These are phyloP conservation scores for Ibidorhyncha struthersii DNA, from an alignment of 2,113 vertebrate genomes.

Conservation along the genomic window DNA sequence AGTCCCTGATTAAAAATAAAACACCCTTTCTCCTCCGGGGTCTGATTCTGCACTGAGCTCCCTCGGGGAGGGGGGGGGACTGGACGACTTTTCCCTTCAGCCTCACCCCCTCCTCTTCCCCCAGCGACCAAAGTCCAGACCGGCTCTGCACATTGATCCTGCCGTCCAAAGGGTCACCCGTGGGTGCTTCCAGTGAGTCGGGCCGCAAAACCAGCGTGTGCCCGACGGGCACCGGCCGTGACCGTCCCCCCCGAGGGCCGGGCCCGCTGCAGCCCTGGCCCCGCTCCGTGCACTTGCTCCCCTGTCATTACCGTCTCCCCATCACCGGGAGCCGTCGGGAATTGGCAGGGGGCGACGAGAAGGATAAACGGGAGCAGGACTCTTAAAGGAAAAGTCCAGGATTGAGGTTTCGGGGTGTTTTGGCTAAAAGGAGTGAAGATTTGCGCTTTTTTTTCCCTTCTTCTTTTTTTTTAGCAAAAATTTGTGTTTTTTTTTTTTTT, in stretches of 20 bases:
- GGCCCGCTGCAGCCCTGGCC: not conserved
- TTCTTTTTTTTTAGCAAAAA: not conserved
- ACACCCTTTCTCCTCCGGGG: not conserved
- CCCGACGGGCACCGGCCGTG: not conserved
- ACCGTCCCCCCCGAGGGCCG: accelerated
- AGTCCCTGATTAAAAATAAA: not conserved
- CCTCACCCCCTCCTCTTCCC: not conserved
- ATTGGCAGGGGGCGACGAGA: accelerated
- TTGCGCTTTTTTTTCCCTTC: too few relatives aligned
- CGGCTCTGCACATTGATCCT: not conserved
- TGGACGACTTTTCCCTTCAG: not conserved
- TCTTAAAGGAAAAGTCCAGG: not conserved
- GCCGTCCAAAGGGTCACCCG: not conserved
- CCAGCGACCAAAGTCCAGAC: not conserved
- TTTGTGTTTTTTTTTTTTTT: not conserved
- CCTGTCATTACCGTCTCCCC: accelerated
- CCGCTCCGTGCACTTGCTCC: not conserved
- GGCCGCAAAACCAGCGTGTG: not conserved
- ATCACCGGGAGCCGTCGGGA: not conserved
- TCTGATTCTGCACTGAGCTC: not conserved
- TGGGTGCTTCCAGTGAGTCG: not conserved
- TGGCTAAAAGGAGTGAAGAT: not conserved
- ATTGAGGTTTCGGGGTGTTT: not conserved
- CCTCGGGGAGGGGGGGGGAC: not conserved
- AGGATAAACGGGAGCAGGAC: not conserved